Evolutionary conservation across 2,888 invertebrate genomes (phyloP).

Genomic region (Orthonevra nobilis): DNA sequence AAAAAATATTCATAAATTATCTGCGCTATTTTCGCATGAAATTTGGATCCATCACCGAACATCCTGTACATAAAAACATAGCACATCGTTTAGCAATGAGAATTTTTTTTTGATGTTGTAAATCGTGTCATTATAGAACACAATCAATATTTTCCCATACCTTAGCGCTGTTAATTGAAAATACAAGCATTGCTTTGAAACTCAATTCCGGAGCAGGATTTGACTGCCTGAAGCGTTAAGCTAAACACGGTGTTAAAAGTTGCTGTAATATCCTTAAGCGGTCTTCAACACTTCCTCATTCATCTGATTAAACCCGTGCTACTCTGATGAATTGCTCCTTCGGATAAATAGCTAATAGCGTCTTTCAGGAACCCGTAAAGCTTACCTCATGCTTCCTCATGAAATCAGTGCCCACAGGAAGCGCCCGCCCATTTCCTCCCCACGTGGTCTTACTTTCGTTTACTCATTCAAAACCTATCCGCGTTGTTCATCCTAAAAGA

Average conservation of each 20-base stretch:
- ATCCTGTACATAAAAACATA: too few species aligned
- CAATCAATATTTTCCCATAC: too few species aligned
- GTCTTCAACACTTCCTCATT: slow-evolving; percentile 30
- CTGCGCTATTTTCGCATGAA: too few species aligned
- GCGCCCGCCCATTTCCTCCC: slow-evolving; percentile 11
- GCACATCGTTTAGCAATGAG: too few species aligned
- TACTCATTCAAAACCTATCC: slow-evolving; percentile 34
- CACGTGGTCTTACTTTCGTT: neutral
- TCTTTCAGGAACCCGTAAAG: slow-evolving; percentile 36
- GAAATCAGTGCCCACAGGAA: slow-evolving; percentile 38
- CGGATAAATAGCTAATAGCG: slow-evolving; percentile 34
- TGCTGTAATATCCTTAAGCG: slow-evolving; percentile 17
- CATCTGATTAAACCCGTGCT: slow-evolving; percentile 1
- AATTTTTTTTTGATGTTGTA: too few species aligned
- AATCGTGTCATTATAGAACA: too few species aligned
- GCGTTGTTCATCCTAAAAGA: slow-evolving; percentile 30
- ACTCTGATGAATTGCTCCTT: slow-evolving; percentile 13
- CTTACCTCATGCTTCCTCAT: slow-evolving; percentile 24
- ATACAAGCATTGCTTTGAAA: too few species aligned
- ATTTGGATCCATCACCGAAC: too few species aligned
- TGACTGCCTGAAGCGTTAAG: neutral
- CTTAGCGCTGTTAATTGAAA: too few species aligned
- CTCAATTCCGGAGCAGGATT: too few species aligned
- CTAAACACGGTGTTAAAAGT: neutral
- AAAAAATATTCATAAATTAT: too few species aligned